phyloP scores from a whole-genome alignment of 2,797 vertebrate genomes.

The Adrianichthys oophorus region DNA sequence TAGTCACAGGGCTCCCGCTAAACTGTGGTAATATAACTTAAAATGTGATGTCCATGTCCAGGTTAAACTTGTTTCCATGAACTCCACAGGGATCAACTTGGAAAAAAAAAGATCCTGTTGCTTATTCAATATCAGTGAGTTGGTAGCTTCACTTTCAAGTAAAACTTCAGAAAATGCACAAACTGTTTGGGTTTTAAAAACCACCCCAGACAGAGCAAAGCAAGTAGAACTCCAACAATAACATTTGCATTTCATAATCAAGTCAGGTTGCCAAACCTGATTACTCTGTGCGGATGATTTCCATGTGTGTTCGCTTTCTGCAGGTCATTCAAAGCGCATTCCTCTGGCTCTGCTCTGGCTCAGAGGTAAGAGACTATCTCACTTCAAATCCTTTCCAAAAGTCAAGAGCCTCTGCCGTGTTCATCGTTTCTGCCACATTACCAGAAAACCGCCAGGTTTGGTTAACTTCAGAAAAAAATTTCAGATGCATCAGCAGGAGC shows the following conservation, averaged over 20 bases:
- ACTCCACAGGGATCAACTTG: neutral
- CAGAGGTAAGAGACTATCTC: constrained; percentile 9
- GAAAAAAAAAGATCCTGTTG: neutral
- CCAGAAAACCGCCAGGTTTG: too few species aligned
- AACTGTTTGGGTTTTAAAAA: neutral
- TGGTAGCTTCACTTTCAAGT: neutral
- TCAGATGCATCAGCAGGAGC: too few species aligned
- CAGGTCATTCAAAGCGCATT: constrained; percentile 34
- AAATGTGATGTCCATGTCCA: too few species aligned
- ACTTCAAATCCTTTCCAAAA: constrained; percentile 3
- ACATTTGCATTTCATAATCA: constrained; percentile 25
- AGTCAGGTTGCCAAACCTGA: constrained; percentile 10
- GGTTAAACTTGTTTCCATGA: neutral
- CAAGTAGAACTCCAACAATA: neutral
- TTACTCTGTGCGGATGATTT: constrained; percentile 26
- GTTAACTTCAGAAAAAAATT: neutral
- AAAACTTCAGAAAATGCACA: neutral
- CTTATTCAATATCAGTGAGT: neutral
- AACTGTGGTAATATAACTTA: too few species aligned
- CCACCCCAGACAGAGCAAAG: neutral
- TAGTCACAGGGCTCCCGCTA: too few species aligned
- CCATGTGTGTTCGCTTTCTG: constrained; percentile 22
- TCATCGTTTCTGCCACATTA: constrained; percentile 14
- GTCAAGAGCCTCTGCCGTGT: too few species aligned
- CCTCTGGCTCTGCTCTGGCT: constrained; percentile 19